phyloP scores from a whole-genome alignment of 1,140 invertebrate genomes.

The Drosophila erecta region DNA sequence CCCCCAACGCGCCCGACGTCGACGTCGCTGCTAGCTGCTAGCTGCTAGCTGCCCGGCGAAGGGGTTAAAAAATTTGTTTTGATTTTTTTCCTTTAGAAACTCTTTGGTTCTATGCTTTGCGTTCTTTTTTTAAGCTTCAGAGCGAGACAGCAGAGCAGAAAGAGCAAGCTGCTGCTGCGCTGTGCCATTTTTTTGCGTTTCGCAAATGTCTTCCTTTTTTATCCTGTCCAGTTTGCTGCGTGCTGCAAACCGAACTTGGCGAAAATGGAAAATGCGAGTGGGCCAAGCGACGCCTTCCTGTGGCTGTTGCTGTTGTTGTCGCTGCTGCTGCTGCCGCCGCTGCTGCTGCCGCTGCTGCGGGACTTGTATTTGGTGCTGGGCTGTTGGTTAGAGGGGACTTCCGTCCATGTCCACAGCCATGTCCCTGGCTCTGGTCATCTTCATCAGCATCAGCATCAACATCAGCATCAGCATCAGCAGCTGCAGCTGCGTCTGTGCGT shows the following conservation, averaged over 20 bases:
- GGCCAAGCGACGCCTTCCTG: conserved; percentile 65
- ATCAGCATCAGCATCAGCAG: conserved; percentile 75
- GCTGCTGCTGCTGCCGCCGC: conserved; percentile 11
- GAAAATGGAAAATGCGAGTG: conserved; percentile 42
- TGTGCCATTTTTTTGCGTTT: conserved; percentile 65
- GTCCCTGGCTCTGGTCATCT: conserved; percentile 69
- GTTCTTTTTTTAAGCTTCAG: conserved; percentile 29
- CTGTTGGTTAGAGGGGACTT: conserved; percentile 78
- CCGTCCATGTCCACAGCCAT: conserved; percentile 64
- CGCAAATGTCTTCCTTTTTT: conserved; percentile 54
- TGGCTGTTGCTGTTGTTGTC: conserved; percentile 13
- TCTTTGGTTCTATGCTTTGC: conserved; percentile 20
- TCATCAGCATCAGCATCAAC: conserved; percentile 71
- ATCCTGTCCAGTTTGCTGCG: conserved; percentile 72
- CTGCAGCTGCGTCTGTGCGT: conserved; percentile 62
- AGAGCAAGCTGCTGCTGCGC: conserved; percentile 60
- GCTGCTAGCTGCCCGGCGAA: conserved; percentile 47
- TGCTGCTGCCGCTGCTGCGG: conserved; percentile 27
- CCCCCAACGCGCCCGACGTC: conserved; percentile 21
- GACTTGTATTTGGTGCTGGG: conserved; percentile 39
- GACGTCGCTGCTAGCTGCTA: neutral
- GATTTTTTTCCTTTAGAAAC: conserved; percentile 69
- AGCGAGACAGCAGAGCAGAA: conserved; percentile 9
- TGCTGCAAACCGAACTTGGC: conserved; percentile 60
- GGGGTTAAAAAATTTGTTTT: conserved; percentile 81